Conservation (phyloP, 2,113 vertebrate genomes). For the Myxocyprinus asiaticus region DNA sequence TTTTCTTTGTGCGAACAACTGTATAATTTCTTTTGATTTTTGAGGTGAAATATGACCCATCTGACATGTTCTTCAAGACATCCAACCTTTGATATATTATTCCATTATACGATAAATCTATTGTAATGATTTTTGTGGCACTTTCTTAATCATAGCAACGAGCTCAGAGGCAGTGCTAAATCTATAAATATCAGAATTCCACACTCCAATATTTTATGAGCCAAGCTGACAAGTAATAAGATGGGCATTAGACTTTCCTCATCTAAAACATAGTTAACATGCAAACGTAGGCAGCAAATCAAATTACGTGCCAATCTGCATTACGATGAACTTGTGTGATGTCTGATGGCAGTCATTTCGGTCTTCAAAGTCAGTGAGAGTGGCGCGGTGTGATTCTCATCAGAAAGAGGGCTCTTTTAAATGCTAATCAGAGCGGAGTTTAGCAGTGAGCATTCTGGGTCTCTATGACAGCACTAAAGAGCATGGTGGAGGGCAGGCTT, state of each 20-base stretch:
- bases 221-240: neutral
- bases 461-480: conserved; percentile 29
- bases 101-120: neutral
- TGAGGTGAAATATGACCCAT: no score
- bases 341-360: conserved; percentile 9
- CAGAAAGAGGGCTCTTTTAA: conserved; percentile 13
- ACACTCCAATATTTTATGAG: neutral
- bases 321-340: conserved; percentile 7
- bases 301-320: neutral
- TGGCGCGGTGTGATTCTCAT: conserved; percentile 8
- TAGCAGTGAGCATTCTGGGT: conserved; percentile 28
- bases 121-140: neutral
- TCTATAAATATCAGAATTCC: neutral
- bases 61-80: neutral
- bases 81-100: no score
- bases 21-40: no score
- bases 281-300: neutral
- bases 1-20: no score
- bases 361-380: conserved; percentile 22
- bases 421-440: conserved; percentile 17
- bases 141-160: neutral
- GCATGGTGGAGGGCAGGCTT: conserved; percentile 4
- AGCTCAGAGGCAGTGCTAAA: neutral
- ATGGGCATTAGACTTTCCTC: conserved; percentile 9
- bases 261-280: neutral